These are phyloP conservation scores for Heliconius himera DNA, from an alignment of 1,140 invertebrate species.

Conservation along the genomic window DNA sequence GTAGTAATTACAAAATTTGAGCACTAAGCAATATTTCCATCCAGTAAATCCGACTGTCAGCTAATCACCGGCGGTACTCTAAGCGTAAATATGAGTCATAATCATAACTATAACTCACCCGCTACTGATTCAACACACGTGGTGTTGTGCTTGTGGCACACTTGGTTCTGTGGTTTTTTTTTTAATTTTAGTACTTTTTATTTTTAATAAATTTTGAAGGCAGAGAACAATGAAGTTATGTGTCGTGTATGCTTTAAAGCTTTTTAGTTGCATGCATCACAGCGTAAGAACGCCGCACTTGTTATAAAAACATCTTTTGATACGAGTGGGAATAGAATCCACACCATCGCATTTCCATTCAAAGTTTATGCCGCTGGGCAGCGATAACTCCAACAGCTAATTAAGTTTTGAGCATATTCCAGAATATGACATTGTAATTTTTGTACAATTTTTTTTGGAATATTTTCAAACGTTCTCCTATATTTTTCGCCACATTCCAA, in stretches of 20 bases:
- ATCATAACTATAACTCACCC: slow-evolving; percentile 36
- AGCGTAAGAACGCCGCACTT: too few relatives aligned
- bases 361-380: too few relatives aligned
- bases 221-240: not conserved
- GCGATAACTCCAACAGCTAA: too few relatives aligned
- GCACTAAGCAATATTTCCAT: slow-evolving; percentile 20
- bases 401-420: too few relatives aligned
- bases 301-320: too few relatives aligned
- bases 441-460: too few relatives aligned
- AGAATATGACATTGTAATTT: too few relatives aligned
- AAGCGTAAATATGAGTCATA: slow-evolving; percentile 35
- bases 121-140: slow-evolving; percentile 37
- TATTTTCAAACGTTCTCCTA: too few relatives aligned
- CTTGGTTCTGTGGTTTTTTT: not conserved
- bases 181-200: not conserved
- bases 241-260: not conserved
- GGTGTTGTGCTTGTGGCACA: slow-evolving; percentile 15
- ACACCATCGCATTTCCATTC: too few relatives aligned
- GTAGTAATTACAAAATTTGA: slow-evolving; percentile 8
- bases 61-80: slow-evolving; percentile 35
- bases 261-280: too few relatives aligned
- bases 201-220: not conserved
- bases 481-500: too few relatives aligned
- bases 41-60: slow-evolving; percentile 27
- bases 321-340: too few relatives aligned